Conservation (phyloP, 2,797 vertebrate species). For the Xyrichtys novacula region DNA sequence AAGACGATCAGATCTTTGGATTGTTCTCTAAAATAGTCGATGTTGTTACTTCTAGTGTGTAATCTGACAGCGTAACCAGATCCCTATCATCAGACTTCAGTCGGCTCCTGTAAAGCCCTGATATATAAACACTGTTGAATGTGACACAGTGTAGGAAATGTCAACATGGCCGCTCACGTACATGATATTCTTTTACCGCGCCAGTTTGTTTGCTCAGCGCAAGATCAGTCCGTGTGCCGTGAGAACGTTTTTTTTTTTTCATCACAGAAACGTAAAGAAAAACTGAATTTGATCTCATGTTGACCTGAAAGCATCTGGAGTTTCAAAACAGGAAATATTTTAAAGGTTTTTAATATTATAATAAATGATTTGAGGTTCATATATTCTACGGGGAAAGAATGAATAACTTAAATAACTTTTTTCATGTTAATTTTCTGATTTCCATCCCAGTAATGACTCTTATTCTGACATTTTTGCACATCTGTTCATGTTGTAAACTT, state of each 20-base stretch:
- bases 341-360: no score
- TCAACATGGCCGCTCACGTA: conserved; percentile 58
- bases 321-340: no score
- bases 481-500: background rate
- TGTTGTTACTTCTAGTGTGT: background rate
- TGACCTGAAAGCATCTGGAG: background rate
- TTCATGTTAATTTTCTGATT: background rate
- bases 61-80: conserved; percentile 12
- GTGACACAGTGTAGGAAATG: conserved; percentile 4
- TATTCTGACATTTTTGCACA: background rate
- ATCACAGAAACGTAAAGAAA: conserved; percentile 38
- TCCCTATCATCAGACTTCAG: background rate
- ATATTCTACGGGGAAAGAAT: no score
- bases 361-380: no score
- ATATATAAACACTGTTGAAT: conserved; percentile 4
- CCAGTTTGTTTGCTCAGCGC: conserved; percentile 77
- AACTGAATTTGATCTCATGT: background rate
- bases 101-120: background rate
- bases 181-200: conserved; percentile 60
- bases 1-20: background rate
- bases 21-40: background rate
- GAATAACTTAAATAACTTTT: no score
- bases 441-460: background rate
- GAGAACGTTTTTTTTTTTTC: conserved; percentile 61
- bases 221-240: conserved; percentile 54